Evolutionary conservation across 2,888 invertebrate species (phyloP), one percentile per base, ranked within the genome.

Genomic region (Petrophora chlorosata): DNA sequence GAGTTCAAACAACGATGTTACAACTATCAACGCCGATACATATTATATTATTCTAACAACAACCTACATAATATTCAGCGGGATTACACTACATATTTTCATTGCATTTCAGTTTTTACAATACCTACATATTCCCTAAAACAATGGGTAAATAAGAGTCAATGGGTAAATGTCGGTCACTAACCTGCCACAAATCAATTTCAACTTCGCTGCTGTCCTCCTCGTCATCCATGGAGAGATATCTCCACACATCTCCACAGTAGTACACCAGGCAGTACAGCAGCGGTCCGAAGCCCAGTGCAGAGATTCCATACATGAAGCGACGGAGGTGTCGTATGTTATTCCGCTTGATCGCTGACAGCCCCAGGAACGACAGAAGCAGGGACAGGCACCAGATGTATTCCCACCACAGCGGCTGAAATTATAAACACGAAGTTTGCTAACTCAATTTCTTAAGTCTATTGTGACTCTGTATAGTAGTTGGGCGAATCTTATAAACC

Each of bases 361-460:
- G 90, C 3, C 96, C 98, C 47, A 98, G 88, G 81, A 98, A 94
- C 8, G 97, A 96, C 25, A 96, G 92, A 19, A 97, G 80, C 46
- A 98, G 88, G 65, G 98, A 97, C 13, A 94, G 84, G 62, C 96
- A 94, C 98, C 98, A 99, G 67, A 96, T 92, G 82, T 97, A 98
- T 84, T 99, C 98, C 98, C 98, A 99, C 87, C 94, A 93, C 33
- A 96, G 85, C 1, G 97, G 96, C 94, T 95, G 87, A 42, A 91
- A 92, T 40, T 1, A 7, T 14, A 19, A 0, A 36, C n/a, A 62
- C 63, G 56, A 59, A 46, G 8, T 25, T 13, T 34, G 22, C 12
- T 12, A 9, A 7, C n/a, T n/a, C n/a, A n/a, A n/a, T n/a, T n/a
- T n/a, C n/a, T n/a, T n/a, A n/a, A n/a, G n/a, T n/a, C n/a, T n/a